These are phyloP conservation scores for Lasiurus borealis DNA, from an alignment of 2,113 vertebrate genomes.

Conservation along the genomic window DNA sequence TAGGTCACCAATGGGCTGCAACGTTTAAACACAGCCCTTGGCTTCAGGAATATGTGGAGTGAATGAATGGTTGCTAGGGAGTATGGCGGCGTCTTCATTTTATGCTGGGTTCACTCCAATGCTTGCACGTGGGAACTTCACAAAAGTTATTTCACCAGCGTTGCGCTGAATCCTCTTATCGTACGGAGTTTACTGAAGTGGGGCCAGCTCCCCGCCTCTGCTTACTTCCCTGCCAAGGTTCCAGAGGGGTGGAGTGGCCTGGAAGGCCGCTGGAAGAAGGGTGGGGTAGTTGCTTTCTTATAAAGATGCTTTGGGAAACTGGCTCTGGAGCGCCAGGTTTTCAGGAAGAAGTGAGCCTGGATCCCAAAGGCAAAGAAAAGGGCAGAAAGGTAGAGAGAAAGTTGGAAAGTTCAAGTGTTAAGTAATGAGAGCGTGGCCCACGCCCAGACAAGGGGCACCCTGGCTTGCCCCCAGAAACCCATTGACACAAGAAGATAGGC, in stretches of 20 bases:
- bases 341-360: constrained; percentile 16
- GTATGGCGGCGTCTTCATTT: not conserved
- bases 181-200: constrained; percentile 57
- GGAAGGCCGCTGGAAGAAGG: constrained; percentile 60
- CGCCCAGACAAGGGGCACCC: not conserved
- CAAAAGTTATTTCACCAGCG: constrained; percentile 65
- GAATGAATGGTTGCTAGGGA: constrained; percentile 61
- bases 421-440: not conserved
- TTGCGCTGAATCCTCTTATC: constrained; percentile 66
- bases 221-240: constrained; percentile 57
- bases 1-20: not conserved
- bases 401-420: not conserved
- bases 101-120: constrained; percentile 17
- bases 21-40: not conserved
- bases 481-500: not conserved
- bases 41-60: not conserved
- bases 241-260: constrained; percentile 72
- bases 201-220: constrained; percentile 68
- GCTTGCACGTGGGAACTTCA: constrained; percentile 67
- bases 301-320: constrained; percentile 53
- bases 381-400: not conserved
- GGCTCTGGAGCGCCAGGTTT: constrained; percentile 47
- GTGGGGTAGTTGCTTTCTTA: constrained; percentile 64
- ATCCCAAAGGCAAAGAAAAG: not conserved
- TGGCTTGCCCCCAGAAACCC: not conserved